Evolutionary conservation across 2,888 invertebrate species (phyloP), one percentile per base, ranked within the genome.

Genomic region (Autographa gamma): DNA sequence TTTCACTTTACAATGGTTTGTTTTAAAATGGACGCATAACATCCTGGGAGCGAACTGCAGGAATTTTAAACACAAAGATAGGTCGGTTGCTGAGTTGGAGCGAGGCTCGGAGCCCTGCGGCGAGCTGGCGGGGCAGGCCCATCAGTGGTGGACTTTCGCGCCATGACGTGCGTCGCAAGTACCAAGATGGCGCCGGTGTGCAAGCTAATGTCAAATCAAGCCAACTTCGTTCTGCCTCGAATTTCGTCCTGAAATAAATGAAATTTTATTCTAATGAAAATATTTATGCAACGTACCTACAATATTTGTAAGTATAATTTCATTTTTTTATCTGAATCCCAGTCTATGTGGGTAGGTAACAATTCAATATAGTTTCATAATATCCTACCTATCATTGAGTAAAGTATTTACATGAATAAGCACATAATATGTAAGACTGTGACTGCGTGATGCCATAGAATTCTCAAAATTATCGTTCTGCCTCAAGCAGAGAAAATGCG

Each of bases 151-250:
- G 88, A 41, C 85, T 83, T 76, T 90, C 90, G 13, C 95, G 92
- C 95, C 95, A 95, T 2, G 93, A 90, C 0, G 91, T 95, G 5
- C 94, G 91, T 9, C 95, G 89, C 59, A 93, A 80, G 74, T 94
- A 95, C 95, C 95, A 95, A 52, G 92, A 90, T 59, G 90, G 91
- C 65, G 90, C 88, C n/a, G 92, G 89, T 16, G 90, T 77, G 76
- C 89, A 91, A 0, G 91, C 88, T 13, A 93, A 77, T 62, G 90
- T 89, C 64, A 94, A 79, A 48, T 93, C 89, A n/a, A 91, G 69
- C 89, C 90, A 90, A 79, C 76, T 88, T 63, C 80, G 88, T 63
- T 89, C 91, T 4, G 79, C 69, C 65, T 89, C 88, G 60, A 85
- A 74, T 69, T 88, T 89, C 69, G 75, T 69, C 71, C 89, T 90